Conservation (phyloP, 2,113 vertebrate genomes). For the Varanus salvator region DNA sequence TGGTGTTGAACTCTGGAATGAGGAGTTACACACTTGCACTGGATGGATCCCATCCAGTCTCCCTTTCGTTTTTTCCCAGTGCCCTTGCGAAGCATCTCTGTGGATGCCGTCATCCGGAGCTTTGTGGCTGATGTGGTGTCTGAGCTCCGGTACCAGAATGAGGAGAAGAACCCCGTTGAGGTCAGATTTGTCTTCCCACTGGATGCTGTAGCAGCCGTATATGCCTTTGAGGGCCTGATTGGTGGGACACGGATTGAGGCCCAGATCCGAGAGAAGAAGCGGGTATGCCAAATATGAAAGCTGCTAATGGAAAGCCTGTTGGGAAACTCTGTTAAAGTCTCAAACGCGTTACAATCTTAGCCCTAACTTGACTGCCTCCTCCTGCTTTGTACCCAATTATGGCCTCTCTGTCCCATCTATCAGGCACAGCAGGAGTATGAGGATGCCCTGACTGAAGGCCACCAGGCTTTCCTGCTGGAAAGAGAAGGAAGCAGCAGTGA, state of each 20-base stretch:
- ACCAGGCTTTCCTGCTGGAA: slow-evolving; percentile 82
- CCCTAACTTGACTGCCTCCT: no score
- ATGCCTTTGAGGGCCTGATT: slow-evolving; percentile 81
- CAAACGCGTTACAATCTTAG: no score
- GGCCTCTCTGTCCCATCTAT: no score
- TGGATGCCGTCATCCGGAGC: slow-evolving; percentile 77
- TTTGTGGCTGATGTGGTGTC: slow-evolving; percentile 84
- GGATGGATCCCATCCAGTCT: neutral
- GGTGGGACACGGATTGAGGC: slow-evolving; percentile 80
- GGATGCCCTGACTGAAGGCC: slow-evolving; percentile 80
- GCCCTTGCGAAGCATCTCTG: slow-evolving; percentile 81
- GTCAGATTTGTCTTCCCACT: slow-evolving; percentile 85
- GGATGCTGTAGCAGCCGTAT: slow-evolving; percentile 83
- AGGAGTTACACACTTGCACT: neutral
- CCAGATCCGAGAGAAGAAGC: slow-evolving; percentile 80
- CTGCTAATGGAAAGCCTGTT: no score
- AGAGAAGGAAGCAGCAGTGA: slow-evolving; percentile 79
- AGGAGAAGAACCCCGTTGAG: slow-evolving; percentile 80
- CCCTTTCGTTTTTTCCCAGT: slow-evolving; percentile 64
- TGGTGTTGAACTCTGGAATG: neutral
- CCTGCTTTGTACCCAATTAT: no score
- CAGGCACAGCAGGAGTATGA: slow-evolving; percentile 81
- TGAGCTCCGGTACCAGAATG: slow-evolving; percentile 83
- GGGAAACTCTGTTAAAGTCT: no score
- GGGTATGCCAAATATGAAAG: slow-evolving; percentile 62